Percentiles rank a stretch among this genome's conserved stretches.
phyloP scores from a whole-genome alignment of 2,888 invertebrate species.

The Xanthorhoe designata region DNA sequence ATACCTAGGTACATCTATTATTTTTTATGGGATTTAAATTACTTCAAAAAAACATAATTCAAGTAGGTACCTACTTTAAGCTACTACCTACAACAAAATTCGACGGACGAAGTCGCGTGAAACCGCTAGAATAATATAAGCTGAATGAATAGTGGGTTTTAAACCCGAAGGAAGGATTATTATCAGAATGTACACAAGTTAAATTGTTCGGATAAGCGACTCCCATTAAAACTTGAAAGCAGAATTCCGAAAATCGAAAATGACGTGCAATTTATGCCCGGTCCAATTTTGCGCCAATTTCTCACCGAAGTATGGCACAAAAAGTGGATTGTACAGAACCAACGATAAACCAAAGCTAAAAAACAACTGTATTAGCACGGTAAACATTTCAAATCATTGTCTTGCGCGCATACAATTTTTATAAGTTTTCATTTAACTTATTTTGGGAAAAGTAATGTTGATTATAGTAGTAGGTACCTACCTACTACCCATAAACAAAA shows the following conservation, averaged over 20 bases:
- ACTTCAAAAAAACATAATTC: no score
- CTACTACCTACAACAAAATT: background rate
- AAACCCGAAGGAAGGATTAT: slow-evolving; percentile 33
- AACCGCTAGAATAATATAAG: background rate
- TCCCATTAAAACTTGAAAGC: slow-evolving; percentile 22
- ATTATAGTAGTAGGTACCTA: no score
- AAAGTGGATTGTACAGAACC: slow-evolving; percentile 14
- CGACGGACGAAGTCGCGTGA: background rate
- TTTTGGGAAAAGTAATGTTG: no score
- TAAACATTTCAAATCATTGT: no score
- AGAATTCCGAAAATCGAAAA: slow-evolving; percentile 50
- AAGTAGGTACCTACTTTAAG: no score
- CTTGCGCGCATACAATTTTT: no score
- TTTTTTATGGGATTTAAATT: no score
- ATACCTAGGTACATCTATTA: no score
- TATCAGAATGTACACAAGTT: slow-evolving; percentile 43
- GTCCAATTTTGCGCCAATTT: slow-evolving; percentile 80
- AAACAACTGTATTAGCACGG: background rate
- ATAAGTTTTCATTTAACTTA: no score
- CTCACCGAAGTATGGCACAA: slow-evolving; percentile 49
- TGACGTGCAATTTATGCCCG: slow-evolving; percentile 69
- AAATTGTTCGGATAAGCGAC: slow-evolving; percentile 39
- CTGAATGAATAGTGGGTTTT: slow-evolving; percentile 4
- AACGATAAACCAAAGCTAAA: background rate
- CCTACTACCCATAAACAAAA: no score